Base-by-base conservation (phyloP, 1,140 invertebrate genomes). In the Brachionus plicatilis region DNA sequence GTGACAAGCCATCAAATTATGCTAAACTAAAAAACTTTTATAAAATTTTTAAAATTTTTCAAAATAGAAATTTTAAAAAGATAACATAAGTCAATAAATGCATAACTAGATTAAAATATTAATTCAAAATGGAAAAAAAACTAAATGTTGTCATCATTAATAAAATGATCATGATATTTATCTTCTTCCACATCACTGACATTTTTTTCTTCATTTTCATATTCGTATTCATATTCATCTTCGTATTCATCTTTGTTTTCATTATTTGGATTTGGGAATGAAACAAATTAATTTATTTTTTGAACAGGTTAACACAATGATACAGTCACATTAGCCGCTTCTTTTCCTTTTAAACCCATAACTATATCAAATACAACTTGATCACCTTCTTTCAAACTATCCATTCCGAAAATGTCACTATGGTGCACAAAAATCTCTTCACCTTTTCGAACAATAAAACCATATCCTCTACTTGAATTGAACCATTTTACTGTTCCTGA, bases 1-100 rank as follows among this genome's bases (percentile, higher is more conserved):
- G 7, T 83, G 82, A 33, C 60, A 83, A 68, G 41, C 60, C 0
- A 27, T 83, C 47, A 83, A 83, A 72, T 29, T 83, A 17, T 83
- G 82, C 17, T 65, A 37, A 60, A 56, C 20, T 24, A 27, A 45
- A 37, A 6, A n/a, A n/a, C n/a, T 7, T 37, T 37, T 37, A 6
- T 37, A 37, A 29, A 29, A 29, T 3, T 29, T 29, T 29, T 37
- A 37, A 37, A 37, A 37, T 37, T 37, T 33, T 33, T 33, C 24
- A 33, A 33, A 33, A 33, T 33, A 33, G 3, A 33, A 33, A 33
- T 33, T 33, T 37, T 37, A 7, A 37, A 37, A 37, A 7, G 33
- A 37, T 37, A 37, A 37, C 1, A 37, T 37, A 6, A 37, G 5
- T 37, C 5, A 37, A 37, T 37, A 37, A 37, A 37, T 37, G 33